Base-by-base conservation (phyloP, 1,140 invertebrate genomes). In the Mycetomoellerius zeteki region DNA sequence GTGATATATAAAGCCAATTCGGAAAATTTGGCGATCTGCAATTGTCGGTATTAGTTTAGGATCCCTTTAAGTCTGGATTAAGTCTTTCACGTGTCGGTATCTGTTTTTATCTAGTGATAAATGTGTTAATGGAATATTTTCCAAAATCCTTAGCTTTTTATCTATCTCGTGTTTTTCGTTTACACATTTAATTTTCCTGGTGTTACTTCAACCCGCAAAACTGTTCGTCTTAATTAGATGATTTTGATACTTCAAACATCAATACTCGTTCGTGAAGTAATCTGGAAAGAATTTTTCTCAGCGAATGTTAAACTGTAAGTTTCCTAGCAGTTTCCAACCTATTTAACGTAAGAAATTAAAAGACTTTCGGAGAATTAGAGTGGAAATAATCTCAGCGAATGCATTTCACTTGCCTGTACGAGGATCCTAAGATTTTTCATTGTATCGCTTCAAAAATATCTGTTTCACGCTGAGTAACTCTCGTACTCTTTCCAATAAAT, bases 301-400 rank as follows among this genome's bases (percentile, higher is more conserved):
- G 24, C 19, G 12, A 60, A 21, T 37, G 6, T 30, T 30, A 75
- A 73, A 84, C 47, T 50, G 12, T 24, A 30, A 84, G 19, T 75
- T 60, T 6, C 24, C 60, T 65, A 52, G 8, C 33, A 58, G 21
- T 58, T 75, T 60, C 72, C 52, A 37, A 84, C 37, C 80, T 84
- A 84, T 24, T 75, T 84, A 60, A 62, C 33, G 69, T 60, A 62
- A n/a, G 27, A 84, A 60, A 75, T 62, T 60, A 50, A 75, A 84
- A 75, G 43, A 62, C 33, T 50, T 54, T 54, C 24, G n/a, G 27
- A 4, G 37, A 84, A 84, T 84, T 24, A 60, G 54, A 84, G 54
- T 84, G 54, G 37, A 60, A 73, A 73, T 73, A 82, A 75, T 84
- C 37, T 50, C 54, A 3, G 33, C 10, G 52, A 82, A 72, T 47